Conservation (phyloP, 2,113 vertebrate species). For the Brachyistius frenatus region DNA sequence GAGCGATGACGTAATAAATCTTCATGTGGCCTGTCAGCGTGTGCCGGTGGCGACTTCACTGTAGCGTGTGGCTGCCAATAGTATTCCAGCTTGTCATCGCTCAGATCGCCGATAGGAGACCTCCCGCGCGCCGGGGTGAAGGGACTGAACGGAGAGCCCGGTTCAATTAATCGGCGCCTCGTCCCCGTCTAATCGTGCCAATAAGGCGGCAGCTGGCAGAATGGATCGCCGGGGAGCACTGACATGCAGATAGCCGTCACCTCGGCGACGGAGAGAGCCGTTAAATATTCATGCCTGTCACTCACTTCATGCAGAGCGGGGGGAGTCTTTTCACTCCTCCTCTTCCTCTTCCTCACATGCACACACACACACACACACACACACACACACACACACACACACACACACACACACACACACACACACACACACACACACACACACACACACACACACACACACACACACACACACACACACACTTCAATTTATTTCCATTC, state of each 20-base stretch:
- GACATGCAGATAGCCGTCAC: conserved; percentile 72
- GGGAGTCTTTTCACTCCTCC: conserved; percentile 17
- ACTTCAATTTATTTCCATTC: conserved; percentile 46
- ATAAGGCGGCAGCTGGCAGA: conserved; percentile 73
- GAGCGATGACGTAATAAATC: conserved; percentile 25
- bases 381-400: not conserved
- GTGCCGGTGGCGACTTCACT: conserved; percentile 1
- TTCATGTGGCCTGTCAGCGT: conserved; percentile 27
- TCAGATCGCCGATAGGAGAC: conserved; percentile 48
- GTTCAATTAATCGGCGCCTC: conserved; percentile 69
- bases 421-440: too few species aligned
- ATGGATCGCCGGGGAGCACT: conserved; percentile 62
- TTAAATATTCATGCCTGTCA: conserved; percentile 84
- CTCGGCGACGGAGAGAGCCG: conserved; percentile 65
- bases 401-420: conserved; percentile 21
- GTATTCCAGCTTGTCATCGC: conserved; percentile 49
- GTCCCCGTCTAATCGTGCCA: conserved; percentile 76
- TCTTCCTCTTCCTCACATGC: not conserved
- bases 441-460: too few species aligned
- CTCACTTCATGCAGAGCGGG: conserved; percentile 66
- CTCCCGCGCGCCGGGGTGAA: conserved; percentile 14
- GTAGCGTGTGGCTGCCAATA: conserved; percentile 38
- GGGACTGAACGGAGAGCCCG: conserved; percentile 55
- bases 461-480: conserved; percentile 10
- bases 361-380: conserved; percentile 16